A percentile compares a stretch with the other conserved stretches of the same genome.
These are phyloP conservation scores for Orbicella faveolata DNA, from an alignment of 64 coral and sea anemone species.

Conservation along the genomic window DNA sequence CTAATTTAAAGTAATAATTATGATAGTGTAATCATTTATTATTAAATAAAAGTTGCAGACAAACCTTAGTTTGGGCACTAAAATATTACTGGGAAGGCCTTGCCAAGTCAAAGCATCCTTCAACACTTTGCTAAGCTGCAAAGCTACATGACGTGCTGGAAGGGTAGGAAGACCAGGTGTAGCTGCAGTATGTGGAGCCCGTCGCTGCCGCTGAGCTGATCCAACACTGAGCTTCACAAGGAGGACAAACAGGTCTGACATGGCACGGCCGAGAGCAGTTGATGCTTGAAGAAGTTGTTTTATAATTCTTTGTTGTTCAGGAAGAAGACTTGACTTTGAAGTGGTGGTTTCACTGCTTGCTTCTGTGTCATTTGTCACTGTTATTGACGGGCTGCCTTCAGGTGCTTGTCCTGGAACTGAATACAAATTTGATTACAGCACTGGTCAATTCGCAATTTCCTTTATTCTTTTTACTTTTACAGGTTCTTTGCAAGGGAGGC, in stretches of 20 bases:
- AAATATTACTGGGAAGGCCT: conserved; percentile 33
- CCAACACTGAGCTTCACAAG: conserved; percentile 88
- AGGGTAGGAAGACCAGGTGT: conserved; percentile 72
- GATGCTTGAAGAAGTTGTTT: conserved; percentile 91
- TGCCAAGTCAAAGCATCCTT: conserved; percentile 78
- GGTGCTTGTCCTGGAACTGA: conserved; percentile 19
- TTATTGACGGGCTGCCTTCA: conserved; percentile 1
- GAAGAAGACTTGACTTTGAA: conserved; percentile 68
- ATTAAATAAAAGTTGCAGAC: no score
- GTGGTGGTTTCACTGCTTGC: background rate
- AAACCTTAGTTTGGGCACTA: conserved; percentile 45
- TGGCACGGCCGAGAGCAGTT: conserved; percentile 71
- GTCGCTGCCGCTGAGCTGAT: conserved; percentile 84
- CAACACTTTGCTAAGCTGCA: conserved; percentile 75
- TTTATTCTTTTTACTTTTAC: no score
- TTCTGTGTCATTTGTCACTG: background rate
- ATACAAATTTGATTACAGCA: background rate
- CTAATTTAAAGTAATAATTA: no score
- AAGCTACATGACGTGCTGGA: conserved; percentile 67
- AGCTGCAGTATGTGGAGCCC: conserved; percentile 63
- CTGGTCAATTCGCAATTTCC: no score
- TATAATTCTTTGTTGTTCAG: conserved; percentile 72
- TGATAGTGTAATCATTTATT: no score
- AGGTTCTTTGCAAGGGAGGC: no score
- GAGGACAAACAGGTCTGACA: conserved; percentile 91